A percentile compares a stretch with the other conserved stretches of the same genome.
Conservation (phyloP, 2,113 vertebrate species). For the Crotophaga sulcirostris region DNA sequence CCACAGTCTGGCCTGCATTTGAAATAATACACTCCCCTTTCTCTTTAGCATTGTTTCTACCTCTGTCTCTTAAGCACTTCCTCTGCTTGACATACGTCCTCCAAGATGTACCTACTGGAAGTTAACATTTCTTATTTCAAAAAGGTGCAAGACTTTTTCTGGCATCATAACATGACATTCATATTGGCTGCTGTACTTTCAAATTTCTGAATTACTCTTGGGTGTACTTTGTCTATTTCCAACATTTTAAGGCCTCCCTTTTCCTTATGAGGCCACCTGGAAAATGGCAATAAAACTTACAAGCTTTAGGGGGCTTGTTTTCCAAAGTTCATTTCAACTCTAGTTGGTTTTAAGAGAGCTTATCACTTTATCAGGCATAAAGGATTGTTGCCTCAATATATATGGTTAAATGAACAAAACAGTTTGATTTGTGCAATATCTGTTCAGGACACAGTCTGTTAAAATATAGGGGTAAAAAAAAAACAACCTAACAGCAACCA, state of each 20-base stretch:
- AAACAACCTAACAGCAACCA: too few relatives aligned
- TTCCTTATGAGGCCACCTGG: conserved; percentile 46
- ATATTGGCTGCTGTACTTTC: not conserved
- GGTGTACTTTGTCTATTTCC: not conserved
- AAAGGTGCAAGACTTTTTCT: not conserved
- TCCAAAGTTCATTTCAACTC: conserved; percentile 14
- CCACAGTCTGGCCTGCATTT: not conserved
- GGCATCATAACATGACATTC: not conserved
- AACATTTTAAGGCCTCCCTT: conserved; percentile 4
- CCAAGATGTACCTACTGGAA: not conserved
- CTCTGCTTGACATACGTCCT: not conserved
- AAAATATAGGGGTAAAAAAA: not conserved
- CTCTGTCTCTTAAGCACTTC: not conserved
- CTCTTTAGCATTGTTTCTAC: not conserved
- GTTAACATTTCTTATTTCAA: not conserved
- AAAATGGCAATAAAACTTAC: conserved; percentile 53
- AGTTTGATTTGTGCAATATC: not conserved
- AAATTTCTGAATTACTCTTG: conserved; percentile 14
- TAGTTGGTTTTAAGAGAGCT: conserved; percentile 18
- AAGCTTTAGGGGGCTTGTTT: conserved; percentile 36
- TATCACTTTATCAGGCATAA: conserved; percentile 47
- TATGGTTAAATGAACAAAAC: not conserved
- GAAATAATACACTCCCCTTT: not conserved
- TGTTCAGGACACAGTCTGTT: not conserved
- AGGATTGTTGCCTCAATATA: not conserved